Evolutionary conservation across 2,113 vertebrate species (phyloP).

Genomic region (Vulpes ferrilata): DNA sequence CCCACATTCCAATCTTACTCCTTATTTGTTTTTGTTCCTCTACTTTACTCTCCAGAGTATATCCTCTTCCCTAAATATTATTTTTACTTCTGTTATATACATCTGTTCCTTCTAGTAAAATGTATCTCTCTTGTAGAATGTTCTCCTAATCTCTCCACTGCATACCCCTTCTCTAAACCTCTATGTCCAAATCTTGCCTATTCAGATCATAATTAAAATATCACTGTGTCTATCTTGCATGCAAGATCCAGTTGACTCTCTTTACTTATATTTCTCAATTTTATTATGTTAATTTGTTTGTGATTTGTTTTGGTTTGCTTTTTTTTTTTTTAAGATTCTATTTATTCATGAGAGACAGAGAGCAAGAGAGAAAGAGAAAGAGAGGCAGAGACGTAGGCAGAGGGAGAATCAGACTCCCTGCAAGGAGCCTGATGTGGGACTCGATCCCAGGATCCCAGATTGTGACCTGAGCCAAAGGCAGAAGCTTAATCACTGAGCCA

Average conservation of each 20-base stretch:
- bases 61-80: neutral
- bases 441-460: too few relatives aligned
- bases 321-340: neutral
- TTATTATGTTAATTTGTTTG: neutral
- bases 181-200: neutral
- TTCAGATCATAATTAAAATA: neutral
- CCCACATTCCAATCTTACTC: neutral
- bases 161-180: neutral
- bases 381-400: too few relatives aligned
- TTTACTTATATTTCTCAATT: neutral
- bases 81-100: neutral
- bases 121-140: neutral
- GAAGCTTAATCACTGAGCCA: too few relatives aligned
- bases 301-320: neutral
- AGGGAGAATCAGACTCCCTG: too few relatives aligned
- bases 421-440: too few relatives aligned
- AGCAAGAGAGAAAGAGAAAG: too few relatives aligned
- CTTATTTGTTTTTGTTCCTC: neutral
- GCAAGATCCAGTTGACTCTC: neutral
- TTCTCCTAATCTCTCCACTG: neutral
- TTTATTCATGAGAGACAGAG: too few relatives aligned
- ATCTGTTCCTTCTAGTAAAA: neutral
- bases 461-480: too few relatives aligned
- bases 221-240: neutral
- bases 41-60: neutral